phyloP scores from a whole-genome alignment of 2,888 invertebrate genomes.

The Osmoderma eremita region DNA sequence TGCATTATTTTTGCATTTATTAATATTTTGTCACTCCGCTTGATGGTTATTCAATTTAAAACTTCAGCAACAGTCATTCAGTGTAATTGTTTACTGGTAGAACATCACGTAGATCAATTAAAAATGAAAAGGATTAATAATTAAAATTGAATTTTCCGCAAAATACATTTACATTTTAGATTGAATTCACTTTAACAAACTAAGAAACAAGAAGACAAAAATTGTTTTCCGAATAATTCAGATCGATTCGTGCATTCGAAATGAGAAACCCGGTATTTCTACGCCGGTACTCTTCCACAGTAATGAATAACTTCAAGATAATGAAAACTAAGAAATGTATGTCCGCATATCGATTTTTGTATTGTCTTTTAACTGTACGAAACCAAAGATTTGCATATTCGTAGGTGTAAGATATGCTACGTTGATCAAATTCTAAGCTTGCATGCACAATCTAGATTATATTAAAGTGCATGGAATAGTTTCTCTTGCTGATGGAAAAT shows the following conservation, averaged over 20 bases:
- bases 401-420: neutral
- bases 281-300: neutral
- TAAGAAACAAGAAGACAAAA: neutral
- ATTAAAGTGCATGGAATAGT: neutral
- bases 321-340: neutral
- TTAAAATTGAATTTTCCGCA: too few relatives aligned
- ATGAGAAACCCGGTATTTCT: neutral
- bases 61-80: too few relatives aligned
- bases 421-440: neutral
- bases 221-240: neutral
- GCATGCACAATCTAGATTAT: neutral
- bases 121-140: too few relatives aligned
- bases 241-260: neutral
- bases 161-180: too few relatives aligned
- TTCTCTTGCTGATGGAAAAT: too few relatives aligned
- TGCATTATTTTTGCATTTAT: too few relatives aligned
- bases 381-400: constrained; percentile 1
- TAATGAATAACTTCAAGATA: neutral
- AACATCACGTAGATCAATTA: too few relatives aligned
- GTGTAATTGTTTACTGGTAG: too few relatives aligned
- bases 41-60: too few relatives aligned
- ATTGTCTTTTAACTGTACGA: neutral
- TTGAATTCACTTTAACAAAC: too few relatives aligned
- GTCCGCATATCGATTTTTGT: constrained; percentile 1
- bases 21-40: too few relatives aligned